Evolutionary conservation across 2,888 invertebrate genomes (phyloP).

Genomic region (Buathra laborator): DNA sequence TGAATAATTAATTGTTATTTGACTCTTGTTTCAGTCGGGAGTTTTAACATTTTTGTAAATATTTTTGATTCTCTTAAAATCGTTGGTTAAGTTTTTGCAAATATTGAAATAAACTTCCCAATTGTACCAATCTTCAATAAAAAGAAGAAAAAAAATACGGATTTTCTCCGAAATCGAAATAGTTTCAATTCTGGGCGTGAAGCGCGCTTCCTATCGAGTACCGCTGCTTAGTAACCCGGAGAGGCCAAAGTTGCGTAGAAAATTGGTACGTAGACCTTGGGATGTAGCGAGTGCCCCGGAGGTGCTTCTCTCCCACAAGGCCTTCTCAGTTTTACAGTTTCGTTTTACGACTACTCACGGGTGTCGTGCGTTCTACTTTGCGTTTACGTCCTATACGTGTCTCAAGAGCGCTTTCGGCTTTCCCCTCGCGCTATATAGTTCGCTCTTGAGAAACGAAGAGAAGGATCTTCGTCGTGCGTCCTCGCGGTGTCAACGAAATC

Average conservation of each 20-base stretch:
- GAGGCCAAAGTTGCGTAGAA: slow-evolving; percentile 67
- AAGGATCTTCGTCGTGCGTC: slow-evolving; percentile 57
- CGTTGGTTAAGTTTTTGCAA: background rate
- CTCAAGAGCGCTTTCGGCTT: slow-evolving; percentile 61
- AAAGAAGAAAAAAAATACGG: background rate
- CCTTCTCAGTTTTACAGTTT: slow-evolving; percentile 79
- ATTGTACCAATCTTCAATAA: background rate
- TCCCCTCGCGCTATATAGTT: slow-evolving; percentile 36
- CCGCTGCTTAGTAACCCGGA: slow-evolving; percentile 70
- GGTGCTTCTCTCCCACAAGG: slow-evolving; percentile 46
- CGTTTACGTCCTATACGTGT: slow-evolving; percentile 78
- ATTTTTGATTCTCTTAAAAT: no score
- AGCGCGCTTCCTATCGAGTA: slow-evolving; percentile 48
- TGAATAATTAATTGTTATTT: no score
- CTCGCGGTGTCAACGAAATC: slow-evolving; percentile 57
- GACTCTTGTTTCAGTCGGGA: no score
- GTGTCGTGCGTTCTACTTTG: slow-evolving; percentile 81
- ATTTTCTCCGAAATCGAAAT: slow-evolving; percentile 66
- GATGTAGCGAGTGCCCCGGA: slow-evolving; percentile 35
- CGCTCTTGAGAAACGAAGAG: slow-evolving; percentile 48
- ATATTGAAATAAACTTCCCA: background rate
- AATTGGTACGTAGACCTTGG: slow-evolving; percentile 64
- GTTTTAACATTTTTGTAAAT: no score
- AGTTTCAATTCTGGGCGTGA: slow-evolving; percentile 66
- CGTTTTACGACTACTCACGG: slow-evolving; percentile 82